A percentile compares a stretch with the other conserved stretches of the same genome.
Conservation (phyloP, 64 coral and sea anemone species). For the Montipora cactus region DNA sequence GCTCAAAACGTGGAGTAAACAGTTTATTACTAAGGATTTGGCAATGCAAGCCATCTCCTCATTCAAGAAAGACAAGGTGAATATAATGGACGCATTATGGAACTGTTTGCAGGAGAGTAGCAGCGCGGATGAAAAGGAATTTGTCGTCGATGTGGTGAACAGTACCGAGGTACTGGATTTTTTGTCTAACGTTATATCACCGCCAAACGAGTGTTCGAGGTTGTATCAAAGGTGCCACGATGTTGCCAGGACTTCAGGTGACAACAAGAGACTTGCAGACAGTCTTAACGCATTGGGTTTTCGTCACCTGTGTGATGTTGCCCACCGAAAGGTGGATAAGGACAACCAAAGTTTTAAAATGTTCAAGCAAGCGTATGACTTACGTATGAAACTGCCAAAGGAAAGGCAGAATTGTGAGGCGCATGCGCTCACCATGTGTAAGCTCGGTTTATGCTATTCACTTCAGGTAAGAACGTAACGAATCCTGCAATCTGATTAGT, state of each 20-base stretch:
- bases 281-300: neutral
- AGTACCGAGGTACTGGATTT: slow-evolving; percentile 2
- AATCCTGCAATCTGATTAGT: too few species aligned
- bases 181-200: slow-evolving; percentile 19
- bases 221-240: slow-evolving; percentile 1
- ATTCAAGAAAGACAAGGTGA: too few species aligned
- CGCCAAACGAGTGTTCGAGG: neutral
- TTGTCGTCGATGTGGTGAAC: neutral
- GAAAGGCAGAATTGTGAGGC: neutral
- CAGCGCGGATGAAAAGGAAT: too few species aligned
- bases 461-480: too few species aligned
- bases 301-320: neutral
- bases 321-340: neutral
- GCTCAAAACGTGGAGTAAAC: neutral
- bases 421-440: slow-evolving; percentile 27
- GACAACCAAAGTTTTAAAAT: too few species aligned
- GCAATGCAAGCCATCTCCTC: too few species aligned
- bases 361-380: neutral
- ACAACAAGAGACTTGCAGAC: slow-evolving; percentile 9
- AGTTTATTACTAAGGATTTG: neutral
- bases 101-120: too few species aligned
- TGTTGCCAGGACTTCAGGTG: neutral
- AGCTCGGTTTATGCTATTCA: slow-evolving; percentile 5
- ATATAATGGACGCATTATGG: too few species aligned
- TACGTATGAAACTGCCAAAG: neutral